Conservation (phyloP, 2,113 vertebrate genomes). For the Syrrhaptes paradoxus region DNA sequence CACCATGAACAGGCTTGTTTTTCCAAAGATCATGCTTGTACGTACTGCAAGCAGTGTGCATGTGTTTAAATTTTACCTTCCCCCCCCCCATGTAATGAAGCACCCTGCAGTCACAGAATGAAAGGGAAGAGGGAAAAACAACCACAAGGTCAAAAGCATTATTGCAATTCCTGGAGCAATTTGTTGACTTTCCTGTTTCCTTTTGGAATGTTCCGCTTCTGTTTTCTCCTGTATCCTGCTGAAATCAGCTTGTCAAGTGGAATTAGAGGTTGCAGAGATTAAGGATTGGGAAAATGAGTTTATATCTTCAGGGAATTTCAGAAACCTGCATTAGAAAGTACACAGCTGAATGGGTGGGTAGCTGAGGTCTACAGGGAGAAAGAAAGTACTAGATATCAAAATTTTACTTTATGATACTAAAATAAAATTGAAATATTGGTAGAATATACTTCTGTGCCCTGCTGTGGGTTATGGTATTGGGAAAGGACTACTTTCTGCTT, state of each 20-base stretch:
- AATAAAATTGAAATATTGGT: not conserved
- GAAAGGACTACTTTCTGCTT: not conserved
- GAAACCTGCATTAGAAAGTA: not conserved
- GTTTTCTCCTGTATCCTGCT: not conserved
- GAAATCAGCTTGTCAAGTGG: not conserved
- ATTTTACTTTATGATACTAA: not conserved
- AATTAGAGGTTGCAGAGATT: slow-evolving; percentile 34
- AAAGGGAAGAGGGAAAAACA: not conserved
- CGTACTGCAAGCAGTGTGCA: fast-evolving
- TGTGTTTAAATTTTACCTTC: not conserved
- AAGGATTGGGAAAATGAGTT: slow-evolving; percentile 13
- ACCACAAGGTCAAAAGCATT: slow-evolving; percentile 1
- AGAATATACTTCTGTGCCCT: not conserved
- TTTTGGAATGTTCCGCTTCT: slow-evolving; percentile 6
- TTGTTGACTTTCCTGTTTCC: slow-evolving; percentile 27
- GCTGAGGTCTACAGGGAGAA: not conserved
- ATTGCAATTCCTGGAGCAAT: not conserved
- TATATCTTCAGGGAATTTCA: not conserved
- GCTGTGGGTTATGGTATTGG: not conserved
- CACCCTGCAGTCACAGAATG: not conserved
- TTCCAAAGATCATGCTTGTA: not conserved
- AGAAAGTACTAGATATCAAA: not conserved
- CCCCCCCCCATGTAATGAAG: not conserved
- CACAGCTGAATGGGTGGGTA: not conserved
- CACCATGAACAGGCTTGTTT: not conserved